Conservation (phyloP, 1,140 invertebrate genomes). For the Rhopalosiphum maidis region DNA sequence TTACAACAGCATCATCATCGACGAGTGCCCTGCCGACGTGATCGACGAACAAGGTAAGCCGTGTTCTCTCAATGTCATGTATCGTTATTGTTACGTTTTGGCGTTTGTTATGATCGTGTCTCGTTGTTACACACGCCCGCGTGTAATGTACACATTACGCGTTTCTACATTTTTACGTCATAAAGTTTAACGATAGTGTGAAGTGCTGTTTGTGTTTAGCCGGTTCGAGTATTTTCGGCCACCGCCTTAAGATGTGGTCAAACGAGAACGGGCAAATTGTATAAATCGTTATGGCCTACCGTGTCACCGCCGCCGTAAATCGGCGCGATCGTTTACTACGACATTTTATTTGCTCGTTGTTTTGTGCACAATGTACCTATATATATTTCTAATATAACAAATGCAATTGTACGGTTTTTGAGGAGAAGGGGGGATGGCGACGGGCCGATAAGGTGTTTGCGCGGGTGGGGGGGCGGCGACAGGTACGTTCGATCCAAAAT, state of each 20-base stretch:
- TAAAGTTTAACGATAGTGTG: neutral
- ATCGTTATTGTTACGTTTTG: neutral
- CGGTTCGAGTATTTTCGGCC: neutral
- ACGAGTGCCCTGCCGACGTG: neutral
- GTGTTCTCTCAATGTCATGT: neutral
- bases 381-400: neutral
- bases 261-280: neutral
- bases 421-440: neutral
- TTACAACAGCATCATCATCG: neutral
- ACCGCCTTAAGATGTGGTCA: neutral
- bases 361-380: neutral
- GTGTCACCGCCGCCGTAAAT: neutral
- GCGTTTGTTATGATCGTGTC: neutral
- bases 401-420: neutral
- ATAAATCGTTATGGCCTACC: neutral
- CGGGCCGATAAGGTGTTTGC: conserved; percentile 17
- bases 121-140: too few species aligned
- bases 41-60: conserved; percentile 3
- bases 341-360: neutral
- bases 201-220: neutral
- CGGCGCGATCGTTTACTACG: neutral
- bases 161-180: neutral
- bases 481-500: neutral
- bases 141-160: neutral
- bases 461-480: neutral